A percentile compares a stretch with the other conserved stretches of the same genome.
Evolutionary conservation across 2,888 invertebrate genomes (phyloP).

Genomic region (Epinotia nisella): DNA sequence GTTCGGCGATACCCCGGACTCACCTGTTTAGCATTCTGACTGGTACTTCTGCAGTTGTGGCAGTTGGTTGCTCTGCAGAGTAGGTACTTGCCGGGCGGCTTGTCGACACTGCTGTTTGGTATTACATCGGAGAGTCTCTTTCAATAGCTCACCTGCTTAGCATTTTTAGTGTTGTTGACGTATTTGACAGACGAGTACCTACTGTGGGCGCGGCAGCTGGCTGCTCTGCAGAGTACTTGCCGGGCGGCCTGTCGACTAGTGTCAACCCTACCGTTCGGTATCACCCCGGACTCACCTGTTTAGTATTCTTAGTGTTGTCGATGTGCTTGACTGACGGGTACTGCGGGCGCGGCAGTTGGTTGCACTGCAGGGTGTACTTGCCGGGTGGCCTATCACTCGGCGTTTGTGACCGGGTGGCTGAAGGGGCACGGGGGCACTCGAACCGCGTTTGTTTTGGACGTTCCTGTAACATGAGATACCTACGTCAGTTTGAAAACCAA

Average conservation of each 20-base stretch:
- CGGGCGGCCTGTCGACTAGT: conserved; percentile 72
- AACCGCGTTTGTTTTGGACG: conserved; percentile 48
- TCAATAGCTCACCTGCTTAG: conserved; percentile 19
- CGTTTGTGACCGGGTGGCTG: conserved; percentile 62
- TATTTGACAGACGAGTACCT: conserved; percentile 84
- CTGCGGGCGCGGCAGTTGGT: conserved; percentile 90
- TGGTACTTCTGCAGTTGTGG: conserved; percentile 90
- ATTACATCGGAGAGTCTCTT: neutral
- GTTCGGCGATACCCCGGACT: conserved; percentile 41
- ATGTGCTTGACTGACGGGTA: conserved; percentile 84
- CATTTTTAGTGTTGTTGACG: conserved; percentile 83
- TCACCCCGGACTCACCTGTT: conserved; percentile 79
- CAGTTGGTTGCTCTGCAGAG: conserved; percentile 88
- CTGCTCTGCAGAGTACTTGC: conserved; percentile 86
- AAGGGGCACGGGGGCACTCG: conserved; percentile 51
- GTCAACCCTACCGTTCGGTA: conserved; percentile 56
- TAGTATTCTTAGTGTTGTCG: conserved; percentile 88
- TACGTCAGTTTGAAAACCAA: neutral
- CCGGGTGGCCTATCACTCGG: conserved; percentile 72
- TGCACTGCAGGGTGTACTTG: conserved; percentile 86
- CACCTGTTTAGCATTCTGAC: conserved; percentile 75
- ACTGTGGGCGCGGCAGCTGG: conserved; percentile 90
- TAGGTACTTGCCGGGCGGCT: conserved; percentile 75
- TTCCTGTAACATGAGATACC: conserved; percentile 37
- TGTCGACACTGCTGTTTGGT: conserved; percentile 58